These are phyloP conservation scores for Stomorhina lunata DNA, from an alignment of 2,888 invertebrate species.

Conservation along the genomic window DNA sequence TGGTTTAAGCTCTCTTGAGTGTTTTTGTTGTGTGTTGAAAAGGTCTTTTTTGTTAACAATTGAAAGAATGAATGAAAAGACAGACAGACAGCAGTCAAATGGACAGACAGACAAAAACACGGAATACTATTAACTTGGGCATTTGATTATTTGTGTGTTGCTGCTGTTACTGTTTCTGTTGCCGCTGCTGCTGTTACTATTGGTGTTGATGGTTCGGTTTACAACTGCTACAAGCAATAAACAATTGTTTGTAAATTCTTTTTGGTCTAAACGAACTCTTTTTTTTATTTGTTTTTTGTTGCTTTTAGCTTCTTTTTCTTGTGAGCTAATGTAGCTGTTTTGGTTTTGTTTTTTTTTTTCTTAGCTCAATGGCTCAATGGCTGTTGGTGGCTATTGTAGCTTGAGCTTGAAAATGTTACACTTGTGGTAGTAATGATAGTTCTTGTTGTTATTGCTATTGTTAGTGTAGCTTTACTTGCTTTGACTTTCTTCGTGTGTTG, in stretches of 20 bases:
- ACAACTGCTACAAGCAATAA: slow-evolving; percentile 69
- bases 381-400: background rate
- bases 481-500: slow-evolving; percentile 54
- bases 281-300: no score
- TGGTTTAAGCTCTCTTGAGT: slow-evolving; percentile 54
- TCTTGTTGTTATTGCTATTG: slow-evolving; percentile 18
- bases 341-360: background rate
- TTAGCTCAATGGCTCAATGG: slow-evolving; percentile 6
- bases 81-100: slow-evolving; percentile 8
- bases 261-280: slow-evolving; percentile 60
- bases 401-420: slow-evolving; percentile 50
- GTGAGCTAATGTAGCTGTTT: background rate
- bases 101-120: background rate
- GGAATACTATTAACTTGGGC: background rate
- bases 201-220: slow-evolving; percentile 64
- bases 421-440: slow-evolving; percentile 20
- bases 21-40: slow-evolving; percentile 6
- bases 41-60: background rate
- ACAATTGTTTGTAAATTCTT: slow-evolving; percentile 68
- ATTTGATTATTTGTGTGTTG: background rate
- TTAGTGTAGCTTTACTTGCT: slow-evolving; percentile 43
- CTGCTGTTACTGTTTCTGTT: background rate
- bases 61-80: slow-evolving; percentile 60
- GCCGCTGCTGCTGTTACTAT: slow-evolving; percentile 39
- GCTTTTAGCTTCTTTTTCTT: slow-evolving; percentile 1